A percentile compares a stretch with the other conserved stretches of the same genome.
Conservation (phyloP, 2,888 invertebrate species). For the Pyrocoelia pectoralis region DNA sequence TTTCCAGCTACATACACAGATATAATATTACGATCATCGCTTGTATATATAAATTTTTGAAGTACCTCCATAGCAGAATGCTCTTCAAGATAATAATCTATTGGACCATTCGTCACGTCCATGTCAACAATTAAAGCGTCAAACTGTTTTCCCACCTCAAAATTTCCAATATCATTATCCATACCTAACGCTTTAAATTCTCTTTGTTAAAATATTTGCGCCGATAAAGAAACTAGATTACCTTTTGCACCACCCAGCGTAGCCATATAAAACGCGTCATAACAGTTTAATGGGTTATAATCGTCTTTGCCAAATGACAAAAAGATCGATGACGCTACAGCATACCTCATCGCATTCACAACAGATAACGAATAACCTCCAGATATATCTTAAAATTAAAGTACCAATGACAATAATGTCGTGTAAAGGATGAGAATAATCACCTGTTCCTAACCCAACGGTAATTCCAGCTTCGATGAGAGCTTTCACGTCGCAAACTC, state of each 20-base stretch:
- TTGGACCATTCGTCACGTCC: slow-evolving; percentile 60
- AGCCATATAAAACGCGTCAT: slow-evolving; percentile 83
- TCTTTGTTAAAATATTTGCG: background rate
- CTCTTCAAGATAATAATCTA: slow-evolving; percentile 63
- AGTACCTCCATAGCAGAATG: slow-evolving; percentile 68
- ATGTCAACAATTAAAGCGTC: slow-evolving; percentile 84
- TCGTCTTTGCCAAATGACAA: slow-evolving; percentile 63
- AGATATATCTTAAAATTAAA: slow-evolving; percentile 78
- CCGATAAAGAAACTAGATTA: too few species aligned
- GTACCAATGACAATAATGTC: background rate
- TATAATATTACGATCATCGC: slow-evolving; percentile 84
- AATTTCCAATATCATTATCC: slow-evolving; percentile 80
- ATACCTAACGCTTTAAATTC: slow-evolving; percentile 72
- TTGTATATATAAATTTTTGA: slow-evolving; percentile 79
- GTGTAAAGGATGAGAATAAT: slow-evolving; percentile 17
- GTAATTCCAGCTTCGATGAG: slow-evolving; percentile 70
- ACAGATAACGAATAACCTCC: slow-evolving; percentile 84
- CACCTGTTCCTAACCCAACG: slow-evolving; percentile 89
- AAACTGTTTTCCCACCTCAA: slow-evolving; percentile 82
- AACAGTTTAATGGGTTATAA: slow-evolving; percentile 68
- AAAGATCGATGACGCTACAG: slow-evolving; percentile 78
- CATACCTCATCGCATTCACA: slow-evolving; percentile 75
- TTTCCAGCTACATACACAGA: slow-evolving; percentile 80
- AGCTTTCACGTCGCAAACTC: slow-evolving; percentile 78
- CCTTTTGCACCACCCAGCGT: slow-evolving; percentile 87